phyloP scores from a whole-genome alignment of 2,888 invertebrate genomes.

The Acleris sparsana region DNA sequence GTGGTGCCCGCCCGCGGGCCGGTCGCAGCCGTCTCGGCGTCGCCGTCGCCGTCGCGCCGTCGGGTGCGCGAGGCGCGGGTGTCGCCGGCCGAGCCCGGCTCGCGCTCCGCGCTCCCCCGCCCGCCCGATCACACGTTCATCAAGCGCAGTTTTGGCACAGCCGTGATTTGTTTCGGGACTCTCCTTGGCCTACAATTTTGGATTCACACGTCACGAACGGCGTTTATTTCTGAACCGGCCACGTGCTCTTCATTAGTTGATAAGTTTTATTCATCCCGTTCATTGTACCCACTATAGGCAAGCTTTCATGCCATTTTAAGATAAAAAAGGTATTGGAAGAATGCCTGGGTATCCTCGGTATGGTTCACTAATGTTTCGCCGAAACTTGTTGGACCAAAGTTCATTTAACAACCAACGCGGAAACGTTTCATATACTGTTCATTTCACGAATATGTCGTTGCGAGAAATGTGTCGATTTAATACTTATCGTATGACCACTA shows the following conservation, averaged over 20 bases:
- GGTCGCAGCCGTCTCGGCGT: too few species aligned
- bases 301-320: too few species aligned
- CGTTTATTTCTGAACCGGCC: conserved; percentile 45
- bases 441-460: too few species aligned
- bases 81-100: conserved; percentile 37
- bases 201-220: conserved; percentile 27
- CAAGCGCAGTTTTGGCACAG: conserved; percentile 43
- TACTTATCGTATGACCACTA: too few species aligned
- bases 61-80: too few species aligned
- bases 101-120: not conserved
- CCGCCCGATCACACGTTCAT: conserved; percentile 29
- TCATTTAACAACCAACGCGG: too few species aligned
- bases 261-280: conserved; percentile 50
- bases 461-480: too few species aligned
- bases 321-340: conserved; percentile 1
- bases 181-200: conserved; percentile 63
- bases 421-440: too few species aligned
- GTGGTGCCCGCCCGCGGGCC: too few species aligned
- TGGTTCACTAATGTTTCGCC: too few species aligned
- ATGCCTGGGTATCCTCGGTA: conserved; percentile 2
- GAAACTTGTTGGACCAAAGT: too few species aligned
- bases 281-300: conserved; percentile 45
- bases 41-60: too few species aligned
- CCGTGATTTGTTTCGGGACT: conserved; percentile 47
- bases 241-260: conserved; percentile 47